phyloP scores from a whole-genome alignment of 2,113 vertebrate genomes.

The Peromyscus maniculatus region DNA sequence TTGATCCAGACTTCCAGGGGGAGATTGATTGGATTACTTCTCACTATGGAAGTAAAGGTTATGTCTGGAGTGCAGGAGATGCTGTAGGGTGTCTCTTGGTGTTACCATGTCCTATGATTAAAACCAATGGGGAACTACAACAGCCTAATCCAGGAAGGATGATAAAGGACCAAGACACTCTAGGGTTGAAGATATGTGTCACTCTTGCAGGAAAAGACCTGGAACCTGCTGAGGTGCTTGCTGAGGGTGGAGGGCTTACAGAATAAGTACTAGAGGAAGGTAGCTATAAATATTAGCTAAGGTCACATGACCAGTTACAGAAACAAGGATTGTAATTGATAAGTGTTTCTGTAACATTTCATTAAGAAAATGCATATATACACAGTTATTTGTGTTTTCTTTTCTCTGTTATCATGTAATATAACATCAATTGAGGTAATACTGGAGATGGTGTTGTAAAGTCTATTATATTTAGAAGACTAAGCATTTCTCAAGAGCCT shows the following conservation, averaged over 20 bases:
- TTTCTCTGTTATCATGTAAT: neutral
- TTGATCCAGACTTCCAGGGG: neutral
- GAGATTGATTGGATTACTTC: neutral
- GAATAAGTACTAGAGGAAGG: neutral
- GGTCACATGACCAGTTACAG: neutral
- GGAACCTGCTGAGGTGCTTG: neutral
- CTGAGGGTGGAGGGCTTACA: neutral
- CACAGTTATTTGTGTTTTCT: neutral
- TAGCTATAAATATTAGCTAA: neutral
- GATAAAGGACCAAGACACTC: neutral
- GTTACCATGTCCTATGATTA: neutral
- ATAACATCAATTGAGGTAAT: neutral
- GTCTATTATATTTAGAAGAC: neutral
- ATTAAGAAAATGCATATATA: neutral
- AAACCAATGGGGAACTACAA: neutral
- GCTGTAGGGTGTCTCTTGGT: neutral
- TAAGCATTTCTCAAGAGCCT: neutral
- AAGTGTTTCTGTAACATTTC: neutral
- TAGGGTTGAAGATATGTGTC: neutral
- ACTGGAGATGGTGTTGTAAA: neutral
- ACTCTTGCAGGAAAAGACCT: neutral
- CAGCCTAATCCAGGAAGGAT: neutral
- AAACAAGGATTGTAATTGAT: neutral
- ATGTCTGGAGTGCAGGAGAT: neutral
- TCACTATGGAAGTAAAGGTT: neutral